phyloP scores from a whole-genome alignment of 2,888 invertebrate genomes.

The Thymelicus acteon region DNA sequence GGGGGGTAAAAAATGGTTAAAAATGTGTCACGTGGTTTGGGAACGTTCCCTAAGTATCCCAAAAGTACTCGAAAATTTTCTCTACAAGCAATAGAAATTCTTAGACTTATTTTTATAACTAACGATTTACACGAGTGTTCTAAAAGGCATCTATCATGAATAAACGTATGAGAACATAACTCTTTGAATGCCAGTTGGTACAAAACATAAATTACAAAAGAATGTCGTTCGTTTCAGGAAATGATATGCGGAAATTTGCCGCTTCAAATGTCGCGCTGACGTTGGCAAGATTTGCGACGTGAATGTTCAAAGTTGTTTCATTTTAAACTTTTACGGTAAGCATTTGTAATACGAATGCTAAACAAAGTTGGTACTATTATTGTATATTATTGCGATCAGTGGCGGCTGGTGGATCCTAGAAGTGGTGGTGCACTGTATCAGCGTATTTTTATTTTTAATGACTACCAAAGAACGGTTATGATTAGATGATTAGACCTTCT shows the following conservation, averaged over 20 bases:
- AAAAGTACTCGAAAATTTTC: too few relatives aligned
- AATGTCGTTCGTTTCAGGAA: slow-evolving; percentile 20
- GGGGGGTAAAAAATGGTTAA: too few relatives aligned
- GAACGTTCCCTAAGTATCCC: too few relatives aligned
- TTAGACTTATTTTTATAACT: too few relatives aligned
- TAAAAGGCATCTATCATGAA: background rate
- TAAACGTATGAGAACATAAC: background rate
- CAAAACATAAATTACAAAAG: slow-evolving; percentile 15
- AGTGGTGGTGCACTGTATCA: too few relatives aligned
- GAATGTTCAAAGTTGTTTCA: slow-evolving; percentile 24
- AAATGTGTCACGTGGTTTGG: too few relatives aligned
- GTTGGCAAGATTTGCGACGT: slow-evolving; percentile 12
- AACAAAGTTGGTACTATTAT: slow-evolving; percentile 7
- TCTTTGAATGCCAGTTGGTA: background rate
- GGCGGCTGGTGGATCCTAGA: too few relatives aligned
- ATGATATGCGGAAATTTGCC: slow-evolving; percentile 26
- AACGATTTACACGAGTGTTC: background rate
- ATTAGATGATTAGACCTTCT: too few relatives aligned
- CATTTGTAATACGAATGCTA: slow-evolving; percentile 11
- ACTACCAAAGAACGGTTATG: too few relatives aligned
- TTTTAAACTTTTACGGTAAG: slow-evolving; percentile 10
- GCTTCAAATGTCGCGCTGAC: slow-evolving; percentile 22
- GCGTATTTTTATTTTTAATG: too few relatives aligned
- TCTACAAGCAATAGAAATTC: too few relatives aligned
- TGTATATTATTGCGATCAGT: background rate